phyloP scores from a whole-genome alignment of 2,797 vertebrate genomes.

The Sternotherus odoratus region DNA sequence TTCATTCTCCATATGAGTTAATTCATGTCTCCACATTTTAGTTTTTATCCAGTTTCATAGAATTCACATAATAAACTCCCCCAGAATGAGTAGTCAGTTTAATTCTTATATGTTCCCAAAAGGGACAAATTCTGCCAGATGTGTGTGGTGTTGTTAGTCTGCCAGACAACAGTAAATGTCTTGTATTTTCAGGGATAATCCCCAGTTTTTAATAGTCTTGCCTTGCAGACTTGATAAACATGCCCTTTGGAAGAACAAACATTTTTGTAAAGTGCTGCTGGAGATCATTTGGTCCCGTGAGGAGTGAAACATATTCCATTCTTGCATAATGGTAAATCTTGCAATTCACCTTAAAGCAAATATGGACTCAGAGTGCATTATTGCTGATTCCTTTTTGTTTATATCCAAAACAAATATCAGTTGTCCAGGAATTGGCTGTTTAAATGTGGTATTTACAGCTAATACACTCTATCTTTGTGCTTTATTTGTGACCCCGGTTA shows the following conservation, averaged over 20 bases:
- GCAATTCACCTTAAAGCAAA: background rate
- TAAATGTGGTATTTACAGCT: conserved; percentile 11
- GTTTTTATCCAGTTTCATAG: background rate
- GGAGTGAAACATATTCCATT: background rate
- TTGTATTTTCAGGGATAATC: conserved; percentile 37
- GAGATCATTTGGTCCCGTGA: background rate
- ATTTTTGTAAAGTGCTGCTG: background rate
- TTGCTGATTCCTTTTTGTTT: background rate
- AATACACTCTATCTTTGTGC: background rate
- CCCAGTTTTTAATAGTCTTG: background rate
- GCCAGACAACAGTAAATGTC: conserved; percentile 64
- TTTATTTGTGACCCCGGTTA: conserved; percentile 15
- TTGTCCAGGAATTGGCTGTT: conserved; percentile 31
- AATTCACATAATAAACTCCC: conserved; percentile 18
- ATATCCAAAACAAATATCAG: background rate
- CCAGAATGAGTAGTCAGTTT: conserved; percentile 55
- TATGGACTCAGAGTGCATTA: background rate
- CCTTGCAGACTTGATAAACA: background rate
- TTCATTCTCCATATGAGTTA: conserved; percentile 21
- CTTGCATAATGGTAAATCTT: background rate
- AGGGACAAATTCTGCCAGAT: conserved; percentile 38
- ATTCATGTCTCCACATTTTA: conserved; percentile 51
- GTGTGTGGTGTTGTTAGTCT: conserved; percentile 38
- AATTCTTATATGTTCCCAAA: conserved; percentile 30
- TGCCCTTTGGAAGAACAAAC: background rate